phyloP scores from a whole-genome alignment of 2,888 invertebrate species.

The Stenodema calcarata region DNA sequence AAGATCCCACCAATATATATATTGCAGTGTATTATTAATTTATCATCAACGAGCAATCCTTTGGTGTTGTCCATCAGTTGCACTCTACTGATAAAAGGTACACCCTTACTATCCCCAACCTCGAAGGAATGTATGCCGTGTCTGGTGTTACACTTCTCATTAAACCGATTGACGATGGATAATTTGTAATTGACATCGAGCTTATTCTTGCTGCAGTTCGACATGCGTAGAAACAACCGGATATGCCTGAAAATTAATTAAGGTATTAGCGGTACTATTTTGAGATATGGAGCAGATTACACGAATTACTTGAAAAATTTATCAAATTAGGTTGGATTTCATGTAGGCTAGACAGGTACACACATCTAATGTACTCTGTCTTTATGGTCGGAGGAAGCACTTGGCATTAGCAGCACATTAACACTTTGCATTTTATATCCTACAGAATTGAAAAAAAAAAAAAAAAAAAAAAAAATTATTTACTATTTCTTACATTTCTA shows the following conservation, averaged over 20 bases:
- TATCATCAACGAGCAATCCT: background rate
- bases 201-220: background rate
- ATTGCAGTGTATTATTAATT: background rate
- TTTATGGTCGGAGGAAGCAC: too few relatives aligned
- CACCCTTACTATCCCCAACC: background rate
- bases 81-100: background rate
- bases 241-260: background rate
- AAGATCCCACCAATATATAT: background rate
- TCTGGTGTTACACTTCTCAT: background rate
- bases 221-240: background rate
- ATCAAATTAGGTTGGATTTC: too few relatives aligned
- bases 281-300: too few relatives aligned
- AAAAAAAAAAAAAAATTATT: too few relatives aligned
- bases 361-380: too few relatives aligned
- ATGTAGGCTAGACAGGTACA: too few relatives aligned
- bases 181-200: background rate
- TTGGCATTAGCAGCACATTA: too few relatives aligned
- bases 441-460: too few relatives aligned
- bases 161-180: background rate
- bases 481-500: too few relatives aligned
- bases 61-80: background rate
- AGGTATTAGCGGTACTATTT: background rate
- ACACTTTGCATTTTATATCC: too few relatives aligned
- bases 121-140: background rate
- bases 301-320: too few relatives aligned